Percentiles rank a stretch among this genome's conserved stretches.
phyloP scores from a whole-genome alignment of 2,888 invertebrate species.

The Tanytarsus gracilentus region DNA sequence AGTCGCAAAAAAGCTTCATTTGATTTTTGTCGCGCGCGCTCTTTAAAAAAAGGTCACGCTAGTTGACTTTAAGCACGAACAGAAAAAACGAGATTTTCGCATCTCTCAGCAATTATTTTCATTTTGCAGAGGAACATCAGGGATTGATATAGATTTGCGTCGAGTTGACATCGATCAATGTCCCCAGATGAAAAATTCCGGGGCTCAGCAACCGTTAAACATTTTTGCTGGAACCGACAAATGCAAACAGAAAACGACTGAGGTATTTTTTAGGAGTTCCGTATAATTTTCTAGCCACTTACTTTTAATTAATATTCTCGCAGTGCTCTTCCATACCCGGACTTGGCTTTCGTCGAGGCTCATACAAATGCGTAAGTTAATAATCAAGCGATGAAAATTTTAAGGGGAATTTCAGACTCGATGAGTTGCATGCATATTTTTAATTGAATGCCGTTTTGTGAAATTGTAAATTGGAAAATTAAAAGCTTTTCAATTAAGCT shows the following conservation, averaged over 20 bases:
- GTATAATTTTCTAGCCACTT: not conserved
- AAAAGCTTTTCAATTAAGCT: no score
- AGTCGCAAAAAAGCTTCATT: no score
- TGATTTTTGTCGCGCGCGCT: no score
- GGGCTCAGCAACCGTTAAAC: conserved; percentile 67
- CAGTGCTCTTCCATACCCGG: conserved; percentile 82
- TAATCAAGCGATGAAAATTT: no score
- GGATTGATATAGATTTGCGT: conserved; percentile 88
- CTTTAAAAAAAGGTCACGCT: no score
- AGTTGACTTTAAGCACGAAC: not conserved
- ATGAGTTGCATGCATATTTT: not conserved
- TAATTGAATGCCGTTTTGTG: not conserved
- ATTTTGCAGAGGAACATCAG: conserved; percentile 80
- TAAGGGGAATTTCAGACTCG: no score
- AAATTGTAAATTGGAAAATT: no score
- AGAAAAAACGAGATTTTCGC: not conserved
- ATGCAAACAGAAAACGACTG: conserved; percentile 82
- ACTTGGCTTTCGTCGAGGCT: conserved; percentile 80
- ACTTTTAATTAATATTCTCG: conserved; percentile 34
- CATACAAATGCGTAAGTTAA: conserved; percentile 64
- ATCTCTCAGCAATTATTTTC: conserved; percentile 32
- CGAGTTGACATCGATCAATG: conserved; percentile 95
- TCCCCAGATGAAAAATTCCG: conserved; percentile 51
- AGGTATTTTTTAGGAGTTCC: no score
- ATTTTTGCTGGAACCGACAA: conserved; percentile 92